phyloP scores from a whole-genome alignment of 2,113 vertebrate genomes.

The Butorides virescens region DNA sequence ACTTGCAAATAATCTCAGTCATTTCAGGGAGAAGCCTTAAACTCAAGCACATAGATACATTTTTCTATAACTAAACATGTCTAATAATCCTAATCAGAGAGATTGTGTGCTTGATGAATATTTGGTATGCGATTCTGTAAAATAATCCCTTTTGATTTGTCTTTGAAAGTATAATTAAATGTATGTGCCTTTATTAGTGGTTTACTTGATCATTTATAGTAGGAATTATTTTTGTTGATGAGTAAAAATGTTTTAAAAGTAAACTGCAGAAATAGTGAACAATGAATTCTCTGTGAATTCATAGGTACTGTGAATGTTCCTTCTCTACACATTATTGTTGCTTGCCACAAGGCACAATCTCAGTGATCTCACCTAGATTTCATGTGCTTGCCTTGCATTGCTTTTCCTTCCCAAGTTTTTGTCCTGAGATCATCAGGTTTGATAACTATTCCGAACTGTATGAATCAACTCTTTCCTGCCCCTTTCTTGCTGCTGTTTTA shows the following conservation, averaged over 20 bases:
- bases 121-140: not conserved
- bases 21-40: not conserved
- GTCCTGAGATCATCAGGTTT: not conserved
- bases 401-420: not conserved
- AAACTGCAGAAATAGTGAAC: not conserved
- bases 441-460: not conserved
- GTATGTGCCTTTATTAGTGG: not conserved
- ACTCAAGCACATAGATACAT: not conserved
- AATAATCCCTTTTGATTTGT: not conserved
- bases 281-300: not conserved
- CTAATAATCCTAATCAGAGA: not conserved
- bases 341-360: not conserved
- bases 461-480: not conserved
- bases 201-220: not conserved
- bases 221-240: not conserved
- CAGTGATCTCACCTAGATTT: not conserved
- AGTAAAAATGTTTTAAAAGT: not conserved
- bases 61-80: not conserved
- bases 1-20: not conserved
- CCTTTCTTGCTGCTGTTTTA: not conserved
- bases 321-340: not conserved
- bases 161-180: not conserved
- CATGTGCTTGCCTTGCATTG: not conserved
- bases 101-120: not conserved
- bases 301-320: not conserved